phyloP scores from a whole-genome alignment of 2,888 invertebrate genomes.

The Ochropacha duplaris region DNA sequence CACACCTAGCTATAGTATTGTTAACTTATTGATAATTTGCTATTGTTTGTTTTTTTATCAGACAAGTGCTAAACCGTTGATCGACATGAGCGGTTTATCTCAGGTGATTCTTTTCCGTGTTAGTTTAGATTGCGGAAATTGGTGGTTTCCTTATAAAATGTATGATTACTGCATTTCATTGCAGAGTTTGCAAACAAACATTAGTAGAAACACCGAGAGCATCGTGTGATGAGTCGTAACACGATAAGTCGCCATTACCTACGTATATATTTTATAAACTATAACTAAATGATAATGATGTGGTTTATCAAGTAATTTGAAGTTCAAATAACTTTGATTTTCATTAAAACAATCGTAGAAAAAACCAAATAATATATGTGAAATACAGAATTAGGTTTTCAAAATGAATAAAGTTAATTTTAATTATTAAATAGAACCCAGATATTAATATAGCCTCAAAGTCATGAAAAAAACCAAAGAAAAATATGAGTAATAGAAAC shows the following conservation, averaged over 20 bases:
- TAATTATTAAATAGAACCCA: too few species aligned
- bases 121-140: not conserved
- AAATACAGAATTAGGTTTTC: not conserved
- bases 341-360: not conserved
- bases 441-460: too few species aligned
- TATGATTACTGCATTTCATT: not conserved
- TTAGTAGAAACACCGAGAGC: not conserved
- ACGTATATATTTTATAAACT: not conserved
- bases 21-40: conserved; percentile 24
- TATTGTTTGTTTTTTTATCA: conserved; percentile 12
- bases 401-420: too few species aligned
- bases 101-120: not conserved
- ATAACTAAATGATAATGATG: not conserved
- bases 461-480: too few species aligned
- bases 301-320: not conserved
- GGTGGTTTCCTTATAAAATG: not conserved
- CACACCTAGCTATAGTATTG: conserved; percentile 25
- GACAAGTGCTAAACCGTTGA: not conserved
- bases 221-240: not conserved
- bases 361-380: too few species aligned
- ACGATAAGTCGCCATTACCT: not conserved
- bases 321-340: not conserved
- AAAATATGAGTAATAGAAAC: too few species aligned
- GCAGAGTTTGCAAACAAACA: not conserved
- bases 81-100: not conserved